phyloP scores from a whole-genome alignment of 2,797 vertebrate genomes.

The Gephyroberyx darwinii region DNA sequence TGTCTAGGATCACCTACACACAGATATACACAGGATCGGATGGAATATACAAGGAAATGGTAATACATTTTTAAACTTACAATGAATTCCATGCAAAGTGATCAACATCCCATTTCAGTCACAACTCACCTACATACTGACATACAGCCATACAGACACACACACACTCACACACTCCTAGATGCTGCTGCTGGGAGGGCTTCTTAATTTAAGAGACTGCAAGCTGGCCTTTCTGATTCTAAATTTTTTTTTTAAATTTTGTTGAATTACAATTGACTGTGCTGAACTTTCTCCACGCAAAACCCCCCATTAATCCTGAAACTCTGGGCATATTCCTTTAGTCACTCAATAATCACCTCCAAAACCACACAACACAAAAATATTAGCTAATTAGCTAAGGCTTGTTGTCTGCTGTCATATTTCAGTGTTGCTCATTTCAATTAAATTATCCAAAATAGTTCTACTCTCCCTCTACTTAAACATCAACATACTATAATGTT shows the following conservation, averaged over 20 bases:
- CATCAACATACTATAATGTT: neutral
- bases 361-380: neutral
- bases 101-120: neutral
- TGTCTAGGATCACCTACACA: constrained; percentile 89
- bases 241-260: too few species aligned
- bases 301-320: neutral
- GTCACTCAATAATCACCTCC: neutral
- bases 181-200: too few species aligned
- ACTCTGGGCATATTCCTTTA: neutral
- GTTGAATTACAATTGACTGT: too few species aligned
- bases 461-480: neutral
- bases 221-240: too few species aligned
- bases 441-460: neutral
- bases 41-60: neutral
- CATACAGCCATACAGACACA: too few species aligned
- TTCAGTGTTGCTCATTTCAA: neutral
- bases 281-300: too few species aligned
- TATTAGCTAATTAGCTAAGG: neutral
- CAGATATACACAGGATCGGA: neutral
- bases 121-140: too few species aligned
- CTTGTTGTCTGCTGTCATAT: neutral
- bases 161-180: too few species aligned
- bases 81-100: neutral
- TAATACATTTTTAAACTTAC: neutral
- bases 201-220: neutral